Percentiles rank a stretch among this genome's conserved stretches.
Evolutionary conservation across 2,113 vertebrate species (phyloP).

Genomic region (Campylomormyrus tamandua): DNA sequence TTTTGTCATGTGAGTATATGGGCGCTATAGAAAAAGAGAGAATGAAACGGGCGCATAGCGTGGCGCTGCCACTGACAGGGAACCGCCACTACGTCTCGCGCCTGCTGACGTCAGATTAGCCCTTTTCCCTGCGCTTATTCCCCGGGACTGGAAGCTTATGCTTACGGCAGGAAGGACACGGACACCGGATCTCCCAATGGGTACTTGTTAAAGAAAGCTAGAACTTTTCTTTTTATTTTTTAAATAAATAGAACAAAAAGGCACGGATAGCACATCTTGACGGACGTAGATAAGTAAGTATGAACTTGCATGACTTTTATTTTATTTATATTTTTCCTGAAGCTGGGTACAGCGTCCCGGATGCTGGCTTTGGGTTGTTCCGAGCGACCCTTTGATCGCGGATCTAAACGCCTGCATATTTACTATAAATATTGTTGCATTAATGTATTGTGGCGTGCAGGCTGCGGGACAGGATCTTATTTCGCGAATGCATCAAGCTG

Average conservation of each 20-base stretch:
- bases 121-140: constrained; percentile 20
- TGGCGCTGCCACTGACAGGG: constrained; percentile 1
- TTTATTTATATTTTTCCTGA: not conserved
- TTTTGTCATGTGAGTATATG: not conserved
- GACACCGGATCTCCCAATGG: not conserved
- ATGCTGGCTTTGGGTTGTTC: not conserved
- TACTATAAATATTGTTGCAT: not conserved
- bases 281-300: constrained; percentile 10
- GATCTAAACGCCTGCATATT: not conserved
- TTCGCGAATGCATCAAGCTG: not conserved
- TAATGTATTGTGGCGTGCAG: not conserved
- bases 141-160: not conserved
- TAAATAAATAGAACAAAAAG: not conserved
- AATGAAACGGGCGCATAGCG: not conserved
- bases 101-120: constrained; percentile 14
- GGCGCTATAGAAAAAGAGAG: not conserved
- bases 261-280: not conserved
- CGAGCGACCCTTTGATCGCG: not conserved
- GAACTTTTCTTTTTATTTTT: not conserved
- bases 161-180: constrained; percentile 16
- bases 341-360: not conserved
- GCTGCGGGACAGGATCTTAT: not conserved
- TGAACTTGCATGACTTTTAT: not conserved
- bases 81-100: not conserved
- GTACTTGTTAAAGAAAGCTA: not conserved